These are phyloP conservation scores for Sylvia atricapilla DNA, from an alignment of 2,113 vertebrate genomes.

Conservation along the genomic window DNA sequence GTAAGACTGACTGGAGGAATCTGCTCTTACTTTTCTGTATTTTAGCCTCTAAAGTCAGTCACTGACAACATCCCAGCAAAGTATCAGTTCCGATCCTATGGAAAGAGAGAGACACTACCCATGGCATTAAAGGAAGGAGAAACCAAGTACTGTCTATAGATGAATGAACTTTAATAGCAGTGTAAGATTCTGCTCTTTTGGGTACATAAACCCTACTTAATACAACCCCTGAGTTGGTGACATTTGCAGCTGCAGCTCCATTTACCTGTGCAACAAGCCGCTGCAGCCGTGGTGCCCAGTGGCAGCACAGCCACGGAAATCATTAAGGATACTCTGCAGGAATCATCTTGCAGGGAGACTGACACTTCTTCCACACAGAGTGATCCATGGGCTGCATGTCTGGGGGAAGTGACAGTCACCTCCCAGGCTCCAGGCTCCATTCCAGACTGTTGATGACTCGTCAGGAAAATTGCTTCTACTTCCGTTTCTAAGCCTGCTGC, in stretches of 20 bases:
- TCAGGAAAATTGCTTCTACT: slow-evolving; percentile 18
- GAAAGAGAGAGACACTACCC: background rate
- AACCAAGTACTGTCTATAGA: background rate
- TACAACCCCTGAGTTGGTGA: background rate
- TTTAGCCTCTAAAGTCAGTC: background rate
- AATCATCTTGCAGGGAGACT: background rate
- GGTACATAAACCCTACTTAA: background rate
- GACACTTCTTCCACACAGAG: background rate
- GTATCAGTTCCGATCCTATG: background rate
- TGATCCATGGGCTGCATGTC: accelerated
- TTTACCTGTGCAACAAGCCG: background rate
- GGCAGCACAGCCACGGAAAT: background rate
- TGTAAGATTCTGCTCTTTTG: background rate
- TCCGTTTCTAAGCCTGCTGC: background rate
- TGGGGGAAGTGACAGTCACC: background rate
- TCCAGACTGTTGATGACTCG: background rate
- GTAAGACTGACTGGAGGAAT: background rate
- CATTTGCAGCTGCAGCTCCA: background rate
- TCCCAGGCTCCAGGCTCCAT: background rate
- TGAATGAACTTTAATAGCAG: background rate
- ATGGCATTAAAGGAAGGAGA: background rate
- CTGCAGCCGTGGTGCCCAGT: background rate
- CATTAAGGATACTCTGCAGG: background rate
- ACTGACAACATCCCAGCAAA: background rate
- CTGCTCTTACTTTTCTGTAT: background rate